A percentile compares a stretch with the other conserved stretches of the same genome.
Conservation (phyloP, 2,888 invertebrate genomes). For the Acrobeloides nanus region DNA sequence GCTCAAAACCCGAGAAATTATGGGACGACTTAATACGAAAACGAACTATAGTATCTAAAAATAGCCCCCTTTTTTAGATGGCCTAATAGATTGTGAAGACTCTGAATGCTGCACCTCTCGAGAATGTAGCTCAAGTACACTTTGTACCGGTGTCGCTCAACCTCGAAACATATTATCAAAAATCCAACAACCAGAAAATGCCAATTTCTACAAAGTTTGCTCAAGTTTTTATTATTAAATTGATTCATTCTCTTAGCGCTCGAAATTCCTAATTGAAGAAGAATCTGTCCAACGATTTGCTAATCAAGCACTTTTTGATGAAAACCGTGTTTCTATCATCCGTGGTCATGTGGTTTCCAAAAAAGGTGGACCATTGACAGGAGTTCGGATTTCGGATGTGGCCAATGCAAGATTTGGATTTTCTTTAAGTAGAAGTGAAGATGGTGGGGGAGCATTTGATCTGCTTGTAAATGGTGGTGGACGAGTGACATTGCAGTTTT, state of each 20-base stretch:
- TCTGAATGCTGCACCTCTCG: conserved; percentile 70
- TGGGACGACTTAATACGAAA: too few relatives aligned
- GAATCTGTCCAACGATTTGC: conserved; percentile 98
- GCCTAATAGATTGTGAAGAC: conserved; percentile 94
- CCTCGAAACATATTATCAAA: conserved; percentile 64
- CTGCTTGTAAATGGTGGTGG: conserved; percentile 90
- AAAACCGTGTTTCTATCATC: conserved; percentile 93
- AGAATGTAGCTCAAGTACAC: conserved; percentile 15
- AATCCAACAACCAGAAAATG: neutral
- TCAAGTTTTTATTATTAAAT: conserved; percentile 63
- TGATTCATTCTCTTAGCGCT: too few relatives aligned
- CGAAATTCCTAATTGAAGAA: conserved; percentile 95
- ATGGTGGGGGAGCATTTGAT: conserved; percentile 72
- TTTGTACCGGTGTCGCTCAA: conserved; percentile 14
- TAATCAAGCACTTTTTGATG: conserved; percentile 91
- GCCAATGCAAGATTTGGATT: conserved; percentile 23
- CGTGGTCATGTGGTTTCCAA: conserved; percentile 89
- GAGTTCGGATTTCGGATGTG: conserved; percentile 90
- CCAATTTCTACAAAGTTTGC: conserved; percentile 2
- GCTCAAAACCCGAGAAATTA: too few relatives aligned
- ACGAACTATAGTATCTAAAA: too few relatives aligned
- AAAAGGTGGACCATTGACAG: conserved; percentile 82
- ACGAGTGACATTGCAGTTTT: conserved; percentile 80
- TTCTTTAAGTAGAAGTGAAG: conserved; percentile 61
- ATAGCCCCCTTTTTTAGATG: conserved; percentile 77